phyloP scores from a whole-genome alignment of 1,140 invertebrate species.

The Dryas iulia region DNA sequence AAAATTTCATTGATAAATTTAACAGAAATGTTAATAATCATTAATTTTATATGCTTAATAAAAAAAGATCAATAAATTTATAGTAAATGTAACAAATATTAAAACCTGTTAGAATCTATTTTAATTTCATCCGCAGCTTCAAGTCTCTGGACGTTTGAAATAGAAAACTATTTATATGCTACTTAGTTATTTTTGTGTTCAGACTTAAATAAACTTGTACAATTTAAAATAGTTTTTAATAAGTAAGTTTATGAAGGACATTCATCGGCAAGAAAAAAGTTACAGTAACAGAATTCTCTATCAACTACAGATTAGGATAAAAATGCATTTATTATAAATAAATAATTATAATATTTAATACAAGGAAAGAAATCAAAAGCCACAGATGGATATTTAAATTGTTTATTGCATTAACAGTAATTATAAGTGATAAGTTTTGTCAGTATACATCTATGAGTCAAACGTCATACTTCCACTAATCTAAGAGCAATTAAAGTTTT shows the following conservation, averaged over 20 bases:
- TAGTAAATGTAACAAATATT: background rate
- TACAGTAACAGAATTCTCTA: no score
- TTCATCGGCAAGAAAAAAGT: no score
- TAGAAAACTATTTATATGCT: background rate
- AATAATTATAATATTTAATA: no score
- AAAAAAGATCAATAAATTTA: no score
- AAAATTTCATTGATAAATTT: no score
- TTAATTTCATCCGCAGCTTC: background rate
- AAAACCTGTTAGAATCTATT: background rate
- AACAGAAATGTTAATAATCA: no score
- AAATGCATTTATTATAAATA: no score
- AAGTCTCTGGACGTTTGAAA: background rate
- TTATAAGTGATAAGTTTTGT: conserved; percentile 67
- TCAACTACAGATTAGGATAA: no score
- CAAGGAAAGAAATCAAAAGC: conserved; percentile 21
- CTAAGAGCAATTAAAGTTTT: conserved; percentile 16
- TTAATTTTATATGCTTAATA: no score
- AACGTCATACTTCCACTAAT: conserved; percentile 30
- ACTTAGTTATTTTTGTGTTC: background rate
- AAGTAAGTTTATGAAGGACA: no score
- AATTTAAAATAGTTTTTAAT: background rate
- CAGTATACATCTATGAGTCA: background rate
- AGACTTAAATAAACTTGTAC: background rate
- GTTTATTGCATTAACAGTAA: conserved; percentile 69
- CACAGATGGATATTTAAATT: conserved; percentile 23